A percentile compares a stretch with the other conserved stretches of the same genome.
Conservation (phyloP, 2,888 invertebrate species). For the Gastrophysa polygoni region DNA sequence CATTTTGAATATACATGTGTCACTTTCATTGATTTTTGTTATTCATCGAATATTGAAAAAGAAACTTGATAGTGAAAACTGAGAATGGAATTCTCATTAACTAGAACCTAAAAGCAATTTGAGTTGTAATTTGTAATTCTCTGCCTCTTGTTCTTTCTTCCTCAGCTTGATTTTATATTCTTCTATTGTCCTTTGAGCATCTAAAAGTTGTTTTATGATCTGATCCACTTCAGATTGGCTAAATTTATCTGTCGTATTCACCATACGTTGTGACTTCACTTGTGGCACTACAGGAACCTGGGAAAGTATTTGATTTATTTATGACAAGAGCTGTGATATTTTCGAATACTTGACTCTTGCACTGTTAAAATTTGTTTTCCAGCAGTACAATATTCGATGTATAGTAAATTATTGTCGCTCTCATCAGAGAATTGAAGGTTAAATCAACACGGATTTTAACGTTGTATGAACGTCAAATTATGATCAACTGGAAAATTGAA, state of each 20-base stretch:
- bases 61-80: neutral
- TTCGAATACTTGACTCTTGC: no score
- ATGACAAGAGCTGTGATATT: no score
- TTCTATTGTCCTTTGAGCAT: constrained; percentile 52
- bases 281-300: constrained; percentile 6
- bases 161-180: constrained; percentile 51
- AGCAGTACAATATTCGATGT: no score
- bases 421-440: no score
- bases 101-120: constrained; percentile 47
- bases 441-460: no score
- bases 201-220: constrained; percentile 50
- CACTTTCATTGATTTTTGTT: no score
- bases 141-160: constrained; percentile 51
- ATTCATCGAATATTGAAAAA: neutral
- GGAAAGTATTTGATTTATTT: no score
- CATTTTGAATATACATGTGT: no score
- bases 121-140: constrained; percentile 52
- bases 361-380: no score
- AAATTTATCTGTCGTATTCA: constrained; percentile 6
- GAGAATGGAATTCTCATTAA: constrained; percentile 24
- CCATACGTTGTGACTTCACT: constrained; percentile 13
- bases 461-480: no score
- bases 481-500: no score
- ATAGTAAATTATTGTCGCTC: no score
- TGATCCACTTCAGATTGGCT: constrained; percentile 43